Base-by-base conservation (phyloP, 2,113 vertebrate genomes). In the Buteo buteo region DNA sequence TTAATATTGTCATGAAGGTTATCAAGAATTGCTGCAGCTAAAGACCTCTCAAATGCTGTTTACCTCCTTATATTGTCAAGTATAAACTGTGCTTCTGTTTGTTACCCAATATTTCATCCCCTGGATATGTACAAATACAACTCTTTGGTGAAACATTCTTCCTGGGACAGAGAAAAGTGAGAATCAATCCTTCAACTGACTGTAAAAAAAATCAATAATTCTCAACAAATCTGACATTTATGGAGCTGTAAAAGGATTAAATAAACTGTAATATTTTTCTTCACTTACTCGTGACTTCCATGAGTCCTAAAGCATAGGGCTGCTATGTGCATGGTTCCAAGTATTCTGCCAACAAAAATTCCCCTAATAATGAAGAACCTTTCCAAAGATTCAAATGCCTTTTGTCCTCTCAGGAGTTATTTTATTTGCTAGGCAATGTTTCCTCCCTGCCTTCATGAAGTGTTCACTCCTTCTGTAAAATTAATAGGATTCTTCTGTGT, bases 181-280 rank as follows among this genome's bases (percentile, higher is more conserved):
- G 76, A 89, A 85, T 72, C 70, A 69, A 69, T 84, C 57, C 52
- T 94, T 91, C 81, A 85, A 58, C 28, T 82, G 54, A 67, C 31
- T 91, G 54, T 38, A 59, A 74, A 87, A 87, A 85, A 90, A 91
- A 66, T 69, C 86, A 79, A 47, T 86, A 71, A 21, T 83, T 90
- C 66, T 77, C 47, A 83, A 79, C 22, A 82, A 94, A 89, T 62
- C 24, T 90, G 81, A 69, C 57, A 67, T 72, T 89, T 94, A 57
- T 66, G 55, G 74, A 76, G 16, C 28, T 94, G 49, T 66, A 91
- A 93, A 94, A 85, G 29, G 57, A 93, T 87, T 95, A 89, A 96
- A 92, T 55, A 94, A 86, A 87, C 31, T 10, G 28, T 44, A 72
- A 62, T 45, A 34, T 87, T 91, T 89, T 87, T 94, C 49, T 85